Conservation (phyloP, 2,113 vertebrate species). For the Xiphophorus couchianus region DNA sequence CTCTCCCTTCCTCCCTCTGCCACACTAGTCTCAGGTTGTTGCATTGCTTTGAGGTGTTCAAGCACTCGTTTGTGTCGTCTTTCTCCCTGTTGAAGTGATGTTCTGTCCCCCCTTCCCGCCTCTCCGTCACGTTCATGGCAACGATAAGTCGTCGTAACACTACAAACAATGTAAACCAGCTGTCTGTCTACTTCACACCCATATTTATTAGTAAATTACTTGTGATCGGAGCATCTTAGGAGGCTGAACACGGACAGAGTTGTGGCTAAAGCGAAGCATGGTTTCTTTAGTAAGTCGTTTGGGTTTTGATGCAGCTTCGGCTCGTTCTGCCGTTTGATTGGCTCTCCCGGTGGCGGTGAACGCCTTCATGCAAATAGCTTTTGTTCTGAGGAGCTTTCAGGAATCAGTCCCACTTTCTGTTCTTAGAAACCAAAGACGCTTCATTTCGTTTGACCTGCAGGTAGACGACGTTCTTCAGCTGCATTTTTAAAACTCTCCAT, state of each 20-base stretch:
- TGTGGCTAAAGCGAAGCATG: not conserved
- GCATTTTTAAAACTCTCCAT: too few species aligned
- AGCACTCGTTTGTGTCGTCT: slow-evolving; percentile 34
- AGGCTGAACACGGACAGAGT: too few species aligned
- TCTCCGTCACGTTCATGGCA: slow-evolving; percentile 1
- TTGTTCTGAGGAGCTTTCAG: not conserved
- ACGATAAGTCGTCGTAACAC: not conserved
- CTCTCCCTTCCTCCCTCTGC: not conserved
- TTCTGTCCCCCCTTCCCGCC: slow-evolving; percentile 34
- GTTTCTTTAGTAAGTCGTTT: not conserved
- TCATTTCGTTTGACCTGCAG: not conserved
- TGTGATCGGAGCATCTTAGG: not conserved
- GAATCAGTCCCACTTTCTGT: not conserved
- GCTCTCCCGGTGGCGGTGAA: not conserved
- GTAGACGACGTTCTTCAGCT: too few species aligned
- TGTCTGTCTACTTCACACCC: not conserved
- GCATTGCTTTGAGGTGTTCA: slow-evolving; percentile 60
- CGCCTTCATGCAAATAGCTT: not conserved
- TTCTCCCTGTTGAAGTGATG: slow-evolving; percentile 16
- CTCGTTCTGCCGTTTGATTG: not conserved
- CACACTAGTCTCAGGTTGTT: slow-evolving; percentile 76
- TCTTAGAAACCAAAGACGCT: not conserved
- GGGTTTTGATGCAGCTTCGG: not conserved
- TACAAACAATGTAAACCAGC: not conserved
- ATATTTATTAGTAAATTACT: not conserved